Evolutionary conservation across 2,888 invertebrate species (phyloP), one percentile per base, ranked within the genome.

Genomic region (Epistrophe grossulariae): DNA sequence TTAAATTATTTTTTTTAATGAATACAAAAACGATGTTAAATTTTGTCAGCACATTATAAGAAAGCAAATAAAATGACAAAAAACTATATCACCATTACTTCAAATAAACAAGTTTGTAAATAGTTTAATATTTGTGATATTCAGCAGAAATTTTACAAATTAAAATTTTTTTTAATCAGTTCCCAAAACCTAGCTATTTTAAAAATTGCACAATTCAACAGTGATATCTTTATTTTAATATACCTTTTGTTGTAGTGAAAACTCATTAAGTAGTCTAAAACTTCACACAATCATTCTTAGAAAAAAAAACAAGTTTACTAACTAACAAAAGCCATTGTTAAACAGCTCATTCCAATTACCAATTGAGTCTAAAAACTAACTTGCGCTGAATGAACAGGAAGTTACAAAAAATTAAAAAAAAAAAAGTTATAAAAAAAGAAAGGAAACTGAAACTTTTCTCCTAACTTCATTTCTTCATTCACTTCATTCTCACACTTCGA

Each of bases 281-380:
- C 28, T 66, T 35, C 50, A 35, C 15, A 35, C 2, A 68, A 50
- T 50, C 50, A 17, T 15, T 68, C 66, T 50, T n/a, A 17, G 13
- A 11, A 28, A n/a, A 50, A 13, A 50, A 70, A 40, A 13, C 24
- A 1, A 13, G 52, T 38, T 70, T 40, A 52, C 40, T 40, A 24
- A 40, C n/a, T 55, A 52, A 70, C 52, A 52, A 70, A 70, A 55
- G 40, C 35, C 71, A 84, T 84, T 84, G 71, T 76, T 19, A 35
- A 13, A 10, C 45, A 48, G 80, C 17, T 55, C 60, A 60, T 60
- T 60, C 31, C 68, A 77, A 72, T 80, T 73, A 80, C n/a, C 40
- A 72, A 72, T 31, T 77, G 17, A 78, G 71, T 19, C 57, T 66
- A 24, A 66, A 77, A 77, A 66, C 77, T 71, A 77, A 77, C 77